These are phyloP conservation scores for Ephydatia muelleri DNA, from an alignment of 37 sponge, comb jelly and placozoan genomes.

Conservation along the genomic window DNA sequence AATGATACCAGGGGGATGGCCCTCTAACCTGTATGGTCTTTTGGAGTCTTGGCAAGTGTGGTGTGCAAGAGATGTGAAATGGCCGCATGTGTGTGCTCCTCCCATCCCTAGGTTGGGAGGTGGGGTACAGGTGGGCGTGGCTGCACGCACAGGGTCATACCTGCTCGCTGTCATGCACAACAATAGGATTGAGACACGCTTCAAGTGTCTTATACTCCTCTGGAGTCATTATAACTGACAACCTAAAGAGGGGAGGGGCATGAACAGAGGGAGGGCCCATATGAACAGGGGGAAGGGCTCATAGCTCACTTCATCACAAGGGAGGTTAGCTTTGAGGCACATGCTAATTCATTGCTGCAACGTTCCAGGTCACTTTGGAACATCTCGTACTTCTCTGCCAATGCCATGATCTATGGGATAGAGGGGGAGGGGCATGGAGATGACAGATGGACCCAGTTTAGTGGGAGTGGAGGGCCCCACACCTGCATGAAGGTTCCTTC, in stretches of 20 bases:
- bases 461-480: not conserved
- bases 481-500: conserved; percentile 94
- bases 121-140: not conserved
- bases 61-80: conserved; percentile 79
- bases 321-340: conserved; percentile 67
- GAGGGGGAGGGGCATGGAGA: not conserved
- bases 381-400: conserved; percentile 74
- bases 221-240: not conserved
- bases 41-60: conserved; percentile 63
- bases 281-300: not conserved
- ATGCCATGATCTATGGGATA: conserved; percentile 72
- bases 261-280: not conserved
- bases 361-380: conserved; percentile 50
- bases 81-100: conserved; percentile 66
- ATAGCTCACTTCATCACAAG: conserved; percentile 54
- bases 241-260: not conserved
- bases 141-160: not conserved
- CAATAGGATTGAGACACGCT: not conserved
- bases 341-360: conserved; percentile 63
- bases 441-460: not conserved
- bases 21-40: conserved; percentile 59
- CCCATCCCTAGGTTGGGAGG: conserved; percentile 61
- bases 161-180: conserved; percentile 1
- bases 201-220: conserved; percentile 14
- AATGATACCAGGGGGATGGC: not conserved